Base-by-base conservation (phyloP, 2,888 invertebrate genomes). In the Andrena haemorrhoa region DNA sequence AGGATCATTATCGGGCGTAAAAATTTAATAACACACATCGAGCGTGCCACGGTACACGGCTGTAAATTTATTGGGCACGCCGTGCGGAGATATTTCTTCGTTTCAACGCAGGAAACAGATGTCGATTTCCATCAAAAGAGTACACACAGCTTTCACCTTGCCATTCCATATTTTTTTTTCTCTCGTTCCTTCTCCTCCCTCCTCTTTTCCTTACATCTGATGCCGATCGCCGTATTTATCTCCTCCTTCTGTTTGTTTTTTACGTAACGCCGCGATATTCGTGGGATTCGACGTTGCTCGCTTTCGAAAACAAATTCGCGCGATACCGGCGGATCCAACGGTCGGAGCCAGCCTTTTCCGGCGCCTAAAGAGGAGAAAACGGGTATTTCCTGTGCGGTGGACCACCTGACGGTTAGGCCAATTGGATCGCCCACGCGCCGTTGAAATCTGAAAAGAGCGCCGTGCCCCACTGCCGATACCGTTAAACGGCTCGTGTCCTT, bases 361-460 rank as follows among this genome's bases (percentile, higher is more conserved):
- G 12, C 3, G 23, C 31, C 53, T 26, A 31, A 68, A 64, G 69
- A 73, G 56, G 80, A 79, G 82, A 80, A 82, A 85, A 68, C 80
- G 68, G 75, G 64, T 69, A 47, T 69, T 83, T 75, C 83, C 78
- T 68, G 60, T 60, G 66, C 33, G 82, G 82, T 79, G 79, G 85
- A 64, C 85, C 79, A 85, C 66, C 83, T 85, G 83, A 70, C 80
- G 47, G 85, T 82, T 88, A 87, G 85, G 79, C 84, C 88, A 88
- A 88, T 86, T 85, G 84, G 85, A 71, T 87, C 88, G 88, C 88
- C 88, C 85, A 88, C 88, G 47, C 83, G 16, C 29, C 47, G 68
- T 81, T 81, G 85, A 88, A 88, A 86, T 84, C 84, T 65, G 82
- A 83, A 86, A 88, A 85, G 80, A 75, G 75, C 69, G 79, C 66